Evolutionary conservation across 64 coral and sea anemone species (phyloP).

Genomic region (Montipora foliosa): DNA sequence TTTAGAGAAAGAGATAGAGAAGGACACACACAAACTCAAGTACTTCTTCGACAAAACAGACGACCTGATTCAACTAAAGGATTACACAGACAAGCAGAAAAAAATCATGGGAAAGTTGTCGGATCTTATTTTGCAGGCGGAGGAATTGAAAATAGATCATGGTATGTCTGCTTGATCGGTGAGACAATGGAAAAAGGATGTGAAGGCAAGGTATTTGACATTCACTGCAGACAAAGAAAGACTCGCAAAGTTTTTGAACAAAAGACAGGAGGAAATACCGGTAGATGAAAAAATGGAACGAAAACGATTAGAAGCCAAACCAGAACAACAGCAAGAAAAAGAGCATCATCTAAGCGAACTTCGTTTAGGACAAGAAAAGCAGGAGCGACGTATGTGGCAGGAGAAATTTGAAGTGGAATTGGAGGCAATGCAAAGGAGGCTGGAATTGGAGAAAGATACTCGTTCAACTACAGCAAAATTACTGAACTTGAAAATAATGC

Average conservation of each 20-base stretch:
- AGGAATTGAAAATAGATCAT: neutral
- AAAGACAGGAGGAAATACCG: neutral
- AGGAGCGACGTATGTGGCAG: neutral
- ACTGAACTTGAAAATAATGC: neutral
- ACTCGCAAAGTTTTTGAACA: neutral
- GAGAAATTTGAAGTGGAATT: neutral
- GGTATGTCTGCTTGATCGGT: neutral
- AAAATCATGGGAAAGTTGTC: too few species aligned
- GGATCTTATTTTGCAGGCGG: neutral
- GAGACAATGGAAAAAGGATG: neutral
- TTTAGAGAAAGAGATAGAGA: neutral
- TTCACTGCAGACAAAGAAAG: neutral
- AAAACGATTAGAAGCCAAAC: neutral
- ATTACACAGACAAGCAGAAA: neutral
- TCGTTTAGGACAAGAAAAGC: neutral
- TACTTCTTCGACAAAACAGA: slow-evolving; percentile 38
- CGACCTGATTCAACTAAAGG: slow-evolving; percentile 60
- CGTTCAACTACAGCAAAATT: neutral
- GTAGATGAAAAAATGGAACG: neutral
- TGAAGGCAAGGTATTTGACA: neutral
- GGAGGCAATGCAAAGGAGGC: neutral
- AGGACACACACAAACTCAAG: neutral
- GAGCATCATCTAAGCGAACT: neutral
- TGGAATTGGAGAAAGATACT: neutral
- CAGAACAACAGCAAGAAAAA: neutral